Evolutionary conservation across 2,888 invertebrate species (phyloP).

Genomic region (Caenorhabditis sinica): DNA sequence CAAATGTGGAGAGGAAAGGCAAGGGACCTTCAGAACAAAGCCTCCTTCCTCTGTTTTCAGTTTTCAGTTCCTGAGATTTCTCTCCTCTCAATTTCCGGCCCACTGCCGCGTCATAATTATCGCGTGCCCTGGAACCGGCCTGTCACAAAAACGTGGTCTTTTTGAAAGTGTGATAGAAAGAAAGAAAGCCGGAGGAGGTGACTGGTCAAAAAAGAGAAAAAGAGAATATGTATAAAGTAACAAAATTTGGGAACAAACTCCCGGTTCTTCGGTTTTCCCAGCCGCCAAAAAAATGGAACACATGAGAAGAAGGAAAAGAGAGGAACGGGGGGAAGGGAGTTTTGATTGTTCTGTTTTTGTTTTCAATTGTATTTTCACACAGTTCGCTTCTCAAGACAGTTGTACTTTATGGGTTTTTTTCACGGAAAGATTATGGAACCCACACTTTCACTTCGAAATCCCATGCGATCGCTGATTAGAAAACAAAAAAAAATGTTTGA

Average conservation of each 20-base stretch:
- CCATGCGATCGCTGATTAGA: not conserved
- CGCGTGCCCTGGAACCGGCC: conserved; percentile 16
- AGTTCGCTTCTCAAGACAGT: conserved; percentile 23
- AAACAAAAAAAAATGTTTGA: not conserved
- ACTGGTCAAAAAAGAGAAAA: conserved; percentile 15
- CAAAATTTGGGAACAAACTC: not conserved
- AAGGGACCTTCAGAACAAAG: conserved; percentile 50
- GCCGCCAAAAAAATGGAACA: not conserved
- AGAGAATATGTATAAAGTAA: not conserved
- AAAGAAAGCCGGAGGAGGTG: no score
- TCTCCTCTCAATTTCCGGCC: conserved; percentile 39
- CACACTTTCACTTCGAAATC: not conserved
- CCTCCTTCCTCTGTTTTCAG: conserved; percentile 14
- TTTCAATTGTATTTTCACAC: conserved; percentile 20
- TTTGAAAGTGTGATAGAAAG: conserved; percentile 22
- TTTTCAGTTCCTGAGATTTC: conserved; percentile 24
- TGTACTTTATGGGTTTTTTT: conserved; percentile 15
- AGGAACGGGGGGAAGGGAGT: not conserved
- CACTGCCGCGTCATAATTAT: conserved; percentile 57
- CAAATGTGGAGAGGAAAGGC: no score
- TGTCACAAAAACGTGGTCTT: conserved; percentile 58
- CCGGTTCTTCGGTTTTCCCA: not conserved
- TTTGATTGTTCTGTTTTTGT: conserved; percentile 23
- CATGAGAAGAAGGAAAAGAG: not conserved
- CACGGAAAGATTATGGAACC: not conserved